These are phyloP conservation scores for Echinarachnius parma DNA, from an alignment of 53 echinoderm and acorn worm genomes.

Conservation along the genomic window DNA sequence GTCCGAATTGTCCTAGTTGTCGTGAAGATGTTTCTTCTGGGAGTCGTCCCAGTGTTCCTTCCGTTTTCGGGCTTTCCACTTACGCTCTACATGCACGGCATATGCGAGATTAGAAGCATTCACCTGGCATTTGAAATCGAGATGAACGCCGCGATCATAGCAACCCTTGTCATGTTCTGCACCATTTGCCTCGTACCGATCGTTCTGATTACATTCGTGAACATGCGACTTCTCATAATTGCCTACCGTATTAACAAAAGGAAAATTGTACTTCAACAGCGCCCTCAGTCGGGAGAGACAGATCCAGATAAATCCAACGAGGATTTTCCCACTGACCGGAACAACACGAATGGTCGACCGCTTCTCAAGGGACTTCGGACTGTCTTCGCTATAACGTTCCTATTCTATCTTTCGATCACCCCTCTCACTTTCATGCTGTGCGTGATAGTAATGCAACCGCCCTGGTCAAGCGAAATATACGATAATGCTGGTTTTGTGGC, in stretches of 20 bases:
- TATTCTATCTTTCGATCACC: not conserved
- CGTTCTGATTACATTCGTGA: not conserved
- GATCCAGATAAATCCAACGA: too few relatives aligned
- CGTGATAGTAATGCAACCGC: not conserved
- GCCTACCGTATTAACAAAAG: not conserved
- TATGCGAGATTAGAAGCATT: constrained; percentile 1
- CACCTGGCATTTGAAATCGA: too few relatives aligned
- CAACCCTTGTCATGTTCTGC: not conserved
- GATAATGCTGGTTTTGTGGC: not conserved
- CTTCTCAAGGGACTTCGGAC: constrained; percentile 7
- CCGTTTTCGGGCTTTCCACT: not conserved
- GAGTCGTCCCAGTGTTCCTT: not conserved
- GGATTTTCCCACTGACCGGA: not conserved
- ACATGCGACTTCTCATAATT: constrained; percentile 4
- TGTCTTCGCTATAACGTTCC: constrained; percentile 10
- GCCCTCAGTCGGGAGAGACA: too few relatives aligned
- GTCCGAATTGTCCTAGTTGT: not conserved
- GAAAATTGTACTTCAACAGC: not conserved
- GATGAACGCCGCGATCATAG: too few relatives aligned
- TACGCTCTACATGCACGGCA: not conserved
- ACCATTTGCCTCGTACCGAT: not conserved
- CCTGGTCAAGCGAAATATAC: too few relatives aligned
- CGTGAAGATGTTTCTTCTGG: not conserved
- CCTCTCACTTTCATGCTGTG: not conserved
- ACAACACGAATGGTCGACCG: not conserved